Evolutionary conservation across 2,113 vertebrate species (phyloP).

Genomic region (Colius striatus): DNA sequence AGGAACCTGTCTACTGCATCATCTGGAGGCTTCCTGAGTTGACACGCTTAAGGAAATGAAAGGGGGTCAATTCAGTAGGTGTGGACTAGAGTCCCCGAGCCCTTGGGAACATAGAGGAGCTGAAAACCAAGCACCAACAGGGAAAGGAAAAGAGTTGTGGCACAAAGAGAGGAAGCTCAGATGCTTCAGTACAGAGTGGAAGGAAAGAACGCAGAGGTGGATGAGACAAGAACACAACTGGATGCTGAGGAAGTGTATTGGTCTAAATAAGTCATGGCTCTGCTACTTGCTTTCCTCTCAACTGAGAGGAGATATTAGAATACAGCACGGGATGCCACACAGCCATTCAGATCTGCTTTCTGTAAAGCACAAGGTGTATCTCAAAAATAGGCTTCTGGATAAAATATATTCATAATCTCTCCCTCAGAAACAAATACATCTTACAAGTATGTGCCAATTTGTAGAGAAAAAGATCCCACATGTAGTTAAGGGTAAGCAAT

Average conservation of each 20-base stretch:
- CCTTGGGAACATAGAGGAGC: background rate
- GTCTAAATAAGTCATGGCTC: background rate
- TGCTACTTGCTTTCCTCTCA: background rate
- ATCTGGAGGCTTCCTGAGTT: background rate
- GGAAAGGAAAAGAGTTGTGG: background rate
- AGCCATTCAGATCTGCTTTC: background rate
- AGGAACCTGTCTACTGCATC: background rate
- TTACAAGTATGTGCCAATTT: background rate
- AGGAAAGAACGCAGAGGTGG: background rate
- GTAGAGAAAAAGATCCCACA: background rate
- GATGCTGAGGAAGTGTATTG: background rate
- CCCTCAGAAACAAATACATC: background rate
- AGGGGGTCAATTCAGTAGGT: background rate
- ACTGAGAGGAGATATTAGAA: background rate
- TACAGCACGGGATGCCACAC: background rate
- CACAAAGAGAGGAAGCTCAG: background rate
- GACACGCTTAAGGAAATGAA: background rate
- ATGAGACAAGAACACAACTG: background rate
- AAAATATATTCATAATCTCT: background rate
- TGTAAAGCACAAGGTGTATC: background rate
- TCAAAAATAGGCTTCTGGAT: background rate
- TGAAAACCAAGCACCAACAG: background rate
- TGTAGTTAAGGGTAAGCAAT: background rate
- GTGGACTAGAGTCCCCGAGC: background rate
- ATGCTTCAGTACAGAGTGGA: background rate